Percentiles rank a stretch among this genome's conserved stretches.
These are phyloP conservation scores for Altica lythri DNA, from an alignment of 2,888 invertebrate species.

Conservation along the genomic window DNA sequence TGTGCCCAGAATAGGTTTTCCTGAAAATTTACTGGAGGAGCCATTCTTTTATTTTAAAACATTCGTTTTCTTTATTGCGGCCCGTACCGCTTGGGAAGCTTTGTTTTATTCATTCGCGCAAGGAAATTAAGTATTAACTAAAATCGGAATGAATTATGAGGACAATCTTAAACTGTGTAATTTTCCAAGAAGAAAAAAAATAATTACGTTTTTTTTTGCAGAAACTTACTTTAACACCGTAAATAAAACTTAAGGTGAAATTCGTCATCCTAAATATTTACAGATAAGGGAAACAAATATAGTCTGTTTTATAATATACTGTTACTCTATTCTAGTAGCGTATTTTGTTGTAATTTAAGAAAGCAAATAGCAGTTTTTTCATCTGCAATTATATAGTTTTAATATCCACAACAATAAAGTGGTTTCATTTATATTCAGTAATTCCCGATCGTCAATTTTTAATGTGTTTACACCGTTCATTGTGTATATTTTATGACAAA, in stretches of 20 bases:
- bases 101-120: constrained; percentile 29
- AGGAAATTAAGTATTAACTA: constrained; percentile 29
- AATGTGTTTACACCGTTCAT: constrained; percentile 22
- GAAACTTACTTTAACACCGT: too few relatives aligned
- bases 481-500: constrained; percentile 25
- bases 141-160: constrained; percentile 22
- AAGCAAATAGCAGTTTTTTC: too few relatives aligned
- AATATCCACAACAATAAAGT: constrained; percentile 13
- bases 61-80: constrained; percentile 32
- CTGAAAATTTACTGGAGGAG: constrained; percentile 35
- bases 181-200: too few relatives aligned
- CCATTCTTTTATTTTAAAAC: constrained; percentile 33
- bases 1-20: constrained; percentile 34
- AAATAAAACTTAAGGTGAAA: too few relatives aligned
- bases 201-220: too few relatives aligned
- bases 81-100: constrained; percentile 22
- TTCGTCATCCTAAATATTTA: too few relatives aligned
- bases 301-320: too few relatives aligned
- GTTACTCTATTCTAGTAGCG: too few relatives aligned
- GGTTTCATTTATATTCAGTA: constrained; percentile 17
- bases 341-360: too few relatives aligned
- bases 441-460: constrained; percentile 12
- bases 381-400: too few relatives aligned
- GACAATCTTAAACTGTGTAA: too few relatives aligned
- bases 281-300: too few relatives aligned